A percentile compares a stretch with the other conserved stretches of the same genome.
Evolutionary conservation across 2,888 invertebrate species (phyloP).

Genomic region (Chamaedrilus cognettii): DNA sequence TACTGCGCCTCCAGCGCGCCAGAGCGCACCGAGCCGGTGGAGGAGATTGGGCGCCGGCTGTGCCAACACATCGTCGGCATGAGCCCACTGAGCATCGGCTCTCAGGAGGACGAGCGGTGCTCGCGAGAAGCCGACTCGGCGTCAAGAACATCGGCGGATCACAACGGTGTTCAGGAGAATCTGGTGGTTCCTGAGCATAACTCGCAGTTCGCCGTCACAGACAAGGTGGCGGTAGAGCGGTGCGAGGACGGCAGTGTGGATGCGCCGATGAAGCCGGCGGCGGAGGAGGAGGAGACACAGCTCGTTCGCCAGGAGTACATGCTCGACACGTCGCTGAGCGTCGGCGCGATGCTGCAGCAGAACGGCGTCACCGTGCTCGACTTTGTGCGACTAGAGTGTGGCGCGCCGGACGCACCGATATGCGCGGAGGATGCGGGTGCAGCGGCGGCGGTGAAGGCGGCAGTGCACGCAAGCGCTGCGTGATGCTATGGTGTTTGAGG

Average conservation of each 20-base stretch:
- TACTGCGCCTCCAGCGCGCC: too few relatives aligned
- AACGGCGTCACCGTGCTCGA: constrained; percentile 68
- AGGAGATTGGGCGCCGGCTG: constrained; percentile 68
- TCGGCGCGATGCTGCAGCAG: constrained; percentile 73
- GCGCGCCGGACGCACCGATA: constrained; percentile 66
- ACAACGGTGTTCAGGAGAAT: too few relatives aligned
- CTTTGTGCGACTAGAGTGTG: constrained; percentile 86
- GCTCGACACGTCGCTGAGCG: constrained; percentile 73
- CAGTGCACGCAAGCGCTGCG: too few relatives aligned
- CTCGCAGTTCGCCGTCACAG: neutral
- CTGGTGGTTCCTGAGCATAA: constrained; percentile 5
- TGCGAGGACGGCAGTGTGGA: neutral
- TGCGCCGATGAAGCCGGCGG: neutral
- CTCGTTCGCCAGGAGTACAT: constrained; percentile 87
- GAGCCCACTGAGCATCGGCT: constrained; percentile 53
- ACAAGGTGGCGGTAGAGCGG: neutral
- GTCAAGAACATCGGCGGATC: constrained; percentile 64
- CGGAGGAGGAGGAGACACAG: constrained; percentile 66
- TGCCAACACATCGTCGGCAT: constrained; percentile 87
- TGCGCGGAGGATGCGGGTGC: too few relatives aligned
- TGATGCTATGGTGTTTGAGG: too few relatives aligned
- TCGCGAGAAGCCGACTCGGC: constrained; percentile 13
- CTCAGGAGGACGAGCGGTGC: constrained; percentile 26
- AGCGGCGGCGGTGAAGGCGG: too few relatives aligned
- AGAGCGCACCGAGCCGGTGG: constrained; percentile 63